phyloP scores from a whole-genome alignment of 2,797 vertebrate genomes.

The Hephaestus fuliginosus region DNA sequence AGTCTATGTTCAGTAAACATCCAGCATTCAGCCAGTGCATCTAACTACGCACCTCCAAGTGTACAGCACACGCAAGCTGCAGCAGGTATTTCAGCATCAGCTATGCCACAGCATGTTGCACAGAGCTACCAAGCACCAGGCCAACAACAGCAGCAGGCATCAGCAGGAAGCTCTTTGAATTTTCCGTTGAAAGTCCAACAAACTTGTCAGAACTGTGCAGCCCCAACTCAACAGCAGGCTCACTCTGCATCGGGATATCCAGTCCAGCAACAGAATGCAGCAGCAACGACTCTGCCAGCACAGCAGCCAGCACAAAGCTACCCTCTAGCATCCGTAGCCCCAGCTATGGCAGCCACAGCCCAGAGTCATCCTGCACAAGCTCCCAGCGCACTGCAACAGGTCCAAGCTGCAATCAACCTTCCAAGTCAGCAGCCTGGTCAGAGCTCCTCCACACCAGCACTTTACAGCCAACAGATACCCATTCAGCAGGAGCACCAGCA shows the following conservation, averaged over 20 bases:
- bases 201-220: conserved; percentile 55
- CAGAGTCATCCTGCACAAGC: conserved; percentile 68
- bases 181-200: conserved; percentile 66
- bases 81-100: conserved; percentile 44
- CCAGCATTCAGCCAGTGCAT: conserved; percentile 77
- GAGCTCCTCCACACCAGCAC: conserved; percentile 69
- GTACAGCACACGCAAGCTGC: conserved; percentile 62
- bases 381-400: conserved; percentile 63
- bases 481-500: conserved; percentile 74
- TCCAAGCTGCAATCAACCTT: conserved; percentile 52
- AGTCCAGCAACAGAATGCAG: conserved; percentile 59
- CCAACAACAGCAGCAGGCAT: conserved; percentile 58
- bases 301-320: conserved; percentile 70
- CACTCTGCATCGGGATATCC: conserved; percentile 60
- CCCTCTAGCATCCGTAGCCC: conserved; percentile 48
- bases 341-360: conserved; percentile 66
- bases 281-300: conserved; percentile 43
- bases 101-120: conserved; percentile 69
- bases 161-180: conserved; percentile 47
- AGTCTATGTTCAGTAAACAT: conserved; percentile 78
- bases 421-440: conserved; percentile 67
- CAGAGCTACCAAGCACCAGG: conserved; percentile 71
- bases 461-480: conserved; percentile 73
- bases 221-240: conserved; percentile 57
- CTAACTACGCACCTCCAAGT: conserved; percentile 46